Percentiles rank a stretch among this genome's conserved stretches.
Conservation (phyloP, 2,113 vertebrate genomes). For the Hippocampus mohnikei region DNA sequence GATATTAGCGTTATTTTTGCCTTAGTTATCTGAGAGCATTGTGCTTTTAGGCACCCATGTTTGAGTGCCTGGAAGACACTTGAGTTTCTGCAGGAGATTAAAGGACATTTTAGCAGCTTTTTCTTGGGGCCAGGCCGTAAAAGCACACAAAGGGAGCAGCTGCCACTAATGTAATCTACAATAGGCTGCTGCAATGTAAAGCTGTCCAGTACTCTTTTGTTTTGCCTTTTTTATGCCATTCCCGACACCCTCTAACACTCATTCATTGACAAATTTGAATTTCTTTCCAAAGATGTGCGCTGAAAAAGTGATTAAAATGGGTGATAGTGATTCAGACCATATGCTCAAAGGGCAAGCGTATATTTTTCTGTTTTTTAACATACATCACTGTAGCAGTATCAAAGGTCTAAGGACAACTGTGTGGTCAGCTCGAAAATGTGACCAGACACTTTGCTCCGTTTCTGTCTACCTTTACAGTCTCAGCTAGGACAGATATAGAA, state of each 20-base stretch:
- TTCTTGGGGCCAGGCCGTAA: slow-evolving; percentile 74
- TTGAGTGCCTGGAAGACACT: slow-evolving; percentile 84
- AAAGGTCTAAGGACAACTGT: slow-evolving; percentile 42
- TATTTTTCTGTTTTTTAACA: slow-evolving; percentile 35
- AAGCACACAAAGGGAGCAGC: slow-evolving; percentile 85
- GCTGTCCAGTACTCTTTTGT: slow-evolving; percentile 67
- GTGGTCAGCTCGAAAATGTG: slow-evolving; percentile 13
- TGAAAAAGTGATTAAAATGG: slow-evolving; percentile 39
- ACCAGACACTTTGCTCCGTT: slow-evolving; percentile 16
- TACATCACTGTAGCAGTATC: slow-evolving; percentile 18
- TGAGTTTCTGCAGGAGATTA: slow-evolving; percentile 84
- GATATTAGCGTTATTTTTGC: slow-evolving; percentile 85
- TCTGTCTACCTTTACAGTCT: slow-evolving; percentile 24
- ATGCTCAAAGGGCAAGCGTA: slow-evolving; percentile 45
- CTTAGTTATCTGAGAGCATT: slow-evolving; percentile 81
- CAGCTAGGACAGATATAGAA: slow-evolving; percentile 48
- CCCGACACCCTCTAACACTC: slow-evolving; percentile 52
- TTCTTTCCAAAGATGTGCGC: slow-evolving; percentile 27
- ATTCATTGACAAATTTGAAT: slow-evolving; percentile 54
- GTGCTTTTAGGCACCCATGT: slow-evolving; percentile 82
- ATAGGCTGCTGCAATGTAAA: slow-evolving; percentile 60
- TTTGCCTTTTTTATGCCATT: slow-evolving; percentile 54
- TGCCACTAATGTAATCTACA: slow-evolving; percentile 84
- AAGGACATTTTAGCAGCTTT: slow-evolving; percentile 90
- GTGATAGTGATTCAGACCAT: slow-evolving; percentile 32